phyloP scores from a whole-genome alignment of 2,797 vertebrate genomes.

The Pseudochirops corinnae region DNA sequence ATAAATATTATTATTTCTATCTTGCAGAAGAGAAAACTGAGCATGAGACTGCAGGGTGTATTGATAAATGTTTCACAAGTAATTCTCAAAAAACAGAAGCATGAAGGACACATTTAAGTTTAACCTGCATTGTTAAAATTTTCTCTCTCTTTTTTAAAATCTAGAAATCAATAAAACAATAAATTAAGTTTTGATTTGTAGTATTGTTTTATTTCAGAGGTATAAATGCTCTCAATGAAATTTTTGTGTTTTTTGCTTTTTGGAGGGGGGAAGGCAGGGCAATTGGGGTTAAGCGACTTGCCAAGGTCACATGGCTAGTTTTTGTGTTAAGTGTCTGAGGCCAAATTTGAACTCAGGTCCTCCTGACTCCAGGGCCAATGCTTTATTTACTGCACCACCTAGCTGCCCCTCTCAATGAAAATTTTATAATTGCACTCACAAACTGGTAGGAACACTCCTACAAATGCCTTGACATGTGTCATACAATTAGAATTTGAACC shows the following conservation, averaged over 20 bases:
- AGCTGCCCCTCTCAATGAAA: not conserved
- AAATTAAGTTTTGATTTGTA: not conserved
- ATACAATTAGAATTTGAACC: not conserved
- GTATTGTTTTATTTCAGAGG: not conserved
- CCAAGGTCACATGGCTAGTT: too few relatives aligned
- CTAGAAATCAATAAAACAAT: not conserved
- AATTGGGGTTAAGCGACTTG: too few relatives aligned
- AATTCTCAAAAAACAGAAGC: too few relatives aligned
- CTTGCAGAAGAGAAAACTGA: not conserved
- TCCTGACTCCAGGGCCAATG: too few relatives aligned
- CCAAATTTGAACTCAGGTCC: too few relatives aligned
- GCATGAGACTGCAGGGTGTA: too few relatives aligned
- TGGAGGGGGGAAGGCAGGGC: too few relatives aligned
- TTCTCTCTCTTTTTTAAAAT: not conserved
- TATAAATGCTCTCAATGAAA: not conserved
- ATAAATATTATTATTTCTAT: not conserved
- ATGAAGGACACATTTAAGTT: not conserved
- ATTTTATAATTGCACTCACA: not conserved
- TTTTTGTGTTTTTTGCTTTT: not conserved
- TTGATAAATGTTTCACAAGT: too few relatives aligned
- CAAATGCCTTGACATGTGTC: not conserved
- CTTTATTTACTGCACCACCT: too few relatives aligned
- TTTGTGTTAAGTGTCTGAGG: too few relatives aligned
- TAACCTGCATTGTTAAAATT: not conserved
- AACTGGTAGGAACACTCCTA: not conserved